Evolutionary conservation across 2,113 vertebrate genomes (phyloP), one percentile per base, ranked within the genome.

Genomic region (Gadus macrocephalus): DNA sequence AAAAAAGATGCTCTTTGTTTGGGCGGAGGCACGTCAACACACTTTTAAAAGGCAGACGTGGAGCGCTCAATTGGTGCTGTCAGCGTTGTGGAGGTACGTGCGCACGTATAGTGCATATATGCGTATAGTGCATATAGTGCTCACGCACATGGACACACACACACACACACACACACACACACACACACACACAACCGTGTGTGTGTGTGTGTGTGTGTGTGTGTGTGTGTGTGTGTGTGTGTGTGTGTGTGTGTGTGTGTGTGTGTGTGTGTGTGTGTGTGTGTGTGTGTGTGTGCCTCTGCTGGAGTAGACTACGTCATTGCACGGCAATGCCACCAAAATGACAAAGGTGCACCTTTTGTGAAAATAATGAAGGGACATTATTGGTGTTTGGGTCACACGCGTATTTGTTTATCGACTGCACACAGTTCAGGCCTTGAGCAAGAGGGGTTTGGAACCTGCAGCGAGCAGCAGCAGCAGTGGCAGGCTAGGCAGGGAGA

Each of bases 301-400:
- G 73, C 71, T 73, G 38, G 72, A 64, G 88, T 83, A 20, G 20
- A 1, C 20, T 20, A 86, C 82, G 85, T 91, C 87, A 91, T 31
- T 8, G 65, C 53, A 27, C 72, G 76, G 84, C 86, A 86, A 91
- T 89, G 86, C 69, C 64, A 53, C 55, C 69, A 79, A 68, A 69
- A 76, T 28, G 63, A 53, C 35, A 75, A 71, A 28, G 53, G 72
- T 56, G 67, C 14, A 38, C 75, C 66, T 75, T 61, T 72, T 66
- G 72, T 66, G 59, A 35, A 35, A 35, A 35, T 0, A 35, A 35
- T 53, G 12, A 69, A 69, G 73, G 3, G 27, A 68, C 76, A 68
- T 9, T 35, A 67, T 49, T 49, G 62, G 56, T 22, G 58, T 27
- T 55, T 9, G 28, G 31, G 31, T 35, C 31, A 35, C 31, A 35